phyloP scores from a whole-genome alignment of 2,888 invertebrate genomes.

The Sepioteuthis lessoniana region DNA sequence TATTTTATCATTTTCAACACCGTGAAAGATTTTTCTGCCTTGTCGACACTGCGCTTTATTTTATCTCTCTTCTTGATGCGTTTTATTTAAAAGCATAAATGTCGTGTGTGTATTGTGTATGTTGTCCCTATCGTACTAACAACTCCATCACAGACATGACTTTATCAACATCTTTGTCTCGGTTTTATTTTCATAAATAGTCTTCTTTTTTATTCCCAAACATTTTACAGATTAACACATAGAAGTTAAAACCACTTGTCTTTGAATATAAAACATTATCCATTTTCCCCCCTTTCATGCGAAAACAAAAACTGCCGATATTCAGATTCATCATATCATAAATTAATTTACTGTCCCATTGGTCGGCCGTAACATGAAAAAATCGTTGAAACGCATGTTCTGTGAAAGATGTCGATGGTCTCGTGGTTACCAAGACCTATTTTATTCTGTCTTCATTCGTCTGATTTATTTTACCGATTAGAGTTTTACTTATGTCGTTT shows the following conservation, averaged over 20 bases:
- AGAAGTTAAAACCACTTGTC: not conserved
- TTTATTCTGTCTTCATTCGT: not conserved
- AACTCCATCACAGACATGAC: not conserved
- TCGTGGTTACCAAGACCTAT: not conserved
- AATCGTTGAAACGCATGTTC: not conserved
- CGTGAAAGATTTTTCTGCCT: not conserved
- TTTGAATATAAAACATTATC: not conserved
- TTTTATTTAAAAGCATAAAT: constrained; percentile 33
- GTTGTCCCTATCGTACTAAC: not conserved
- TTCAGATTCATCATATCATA: not conserved
- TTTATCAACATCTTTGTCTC: not conserved
- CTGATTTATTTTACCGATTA: not conserved
- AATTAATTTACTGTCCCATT: constrained; percentile 13
- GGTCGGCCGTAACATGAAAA: constrained; percentile 13
- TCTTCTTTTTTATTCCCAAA: not conserved
- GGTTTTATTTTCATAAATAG: not conserved
- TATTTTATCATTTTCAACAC: not conserved
- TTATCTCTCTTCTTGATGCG: not conserved
- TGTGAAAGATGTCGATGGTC: not conserved
- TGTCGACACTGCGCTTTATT: not conserved
- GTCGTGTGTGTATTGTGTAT: not conserved
- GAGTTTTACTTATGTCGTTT: not conserved
- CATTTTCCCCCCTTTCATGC: not conserved
- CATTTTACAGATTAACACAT: not conserved
- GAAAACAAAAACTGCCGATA: not conserved